Conservation (phyloP, 2,113 vertebrate species). For the Melanocharis versteri region DNA sequence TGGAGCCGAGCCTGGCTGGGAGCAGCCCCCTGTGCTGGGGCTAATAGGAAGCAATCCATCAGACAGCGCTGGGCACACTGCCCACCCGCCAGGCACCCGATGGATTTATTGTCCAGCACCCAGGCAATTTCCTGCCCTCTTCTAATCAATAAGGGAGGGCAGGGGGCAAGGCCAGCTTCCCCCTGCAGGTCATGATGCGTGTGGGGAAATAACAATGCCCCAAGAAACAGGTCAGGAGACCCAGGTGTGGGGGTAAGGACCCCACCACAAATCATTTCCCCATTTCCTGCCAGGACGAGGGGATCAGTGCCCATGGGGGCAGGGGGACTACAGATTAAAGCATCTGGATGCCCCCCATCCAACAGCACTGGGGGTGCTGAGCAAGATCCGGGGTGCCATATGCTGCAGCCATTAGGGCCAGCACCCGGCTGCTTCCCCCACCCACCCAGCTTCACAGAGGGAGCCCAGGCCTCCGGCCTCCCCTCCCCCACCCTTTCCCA, state of each 20-base stretch:
- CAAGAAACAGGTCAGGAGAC: not conserved
- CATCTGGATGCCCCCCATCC: not conserved
- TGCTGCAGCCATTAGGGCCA: not conserved
- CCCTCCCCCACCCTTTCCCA: conserved; percentile 49
- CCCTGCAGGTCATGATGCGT: not conserved
- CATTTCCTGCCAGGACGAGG: not conserved
- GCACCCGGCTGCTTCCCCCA: not conserved
- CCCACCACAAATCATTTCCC: not conserved
- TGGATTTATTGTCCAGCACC: conserved; percentile 49
- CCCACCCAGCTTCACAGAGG: not conserved
- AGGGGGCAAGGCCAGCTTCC: not conserved
- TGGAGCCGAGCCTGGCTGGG: not conserved
- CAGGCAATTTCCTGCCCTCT: conserved; percentile 43
- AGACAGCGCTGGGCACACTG: not conserved
- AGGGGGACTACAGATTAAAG: not conserved
- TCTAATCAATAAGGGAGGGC: not conserved
- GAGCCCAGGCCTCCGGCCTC: not conserved
- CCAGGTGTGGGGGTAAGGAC: not conserved
- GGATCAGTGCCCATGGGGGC: not conserved
- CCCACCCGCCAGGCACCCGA: not conserved
- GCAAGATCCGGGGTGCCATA: not conserved
- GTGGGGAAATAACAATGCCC: not conserved
- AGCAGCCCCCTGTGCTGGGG: not conserved
- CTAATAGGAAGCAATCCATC: conserved; percentile 67
- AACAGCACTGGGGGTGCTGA: not conserved